A percentile compares a stretch with the other conserved stretches of the same genome.
Evolutionary conservation across 2,888 invertebrate genomes (phyloP).

Genomic region (Ischnus inquisitorius): DNA sequence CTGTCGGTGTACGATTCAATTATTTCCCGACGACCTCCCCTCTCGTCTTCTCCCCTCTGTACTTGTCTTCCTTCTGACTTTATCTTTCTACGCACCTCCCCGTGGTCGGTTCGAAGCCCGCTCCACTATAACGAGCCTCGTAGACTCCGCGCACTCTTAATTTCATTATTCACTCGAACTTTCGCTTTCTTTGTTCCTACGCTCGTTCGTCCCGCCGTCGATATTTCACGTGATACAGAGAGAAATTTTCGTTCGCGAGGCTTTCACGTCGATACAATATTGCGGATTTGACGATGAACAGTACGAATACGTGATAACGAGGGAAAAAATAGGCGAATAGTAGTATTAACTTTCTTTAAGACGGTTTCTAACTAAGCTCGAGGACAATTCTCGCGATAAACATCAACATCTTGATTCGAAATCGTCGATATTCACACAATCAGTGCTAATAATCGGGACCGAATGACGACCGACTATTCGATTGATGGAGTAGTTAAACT

Average conservation of each 20-base stretch:
- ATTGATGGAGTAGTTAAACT: slow-evolving; percentile 1
- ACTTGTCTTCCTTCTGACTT: slow-evolving; percentile 40
- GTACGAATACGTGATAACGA: neutral
- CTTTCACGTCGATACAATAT: slow-evolving; percentile 29
- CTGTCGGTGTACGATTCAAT: slow-evolving; percentile 81
- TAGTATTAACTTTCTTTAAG: neutral
- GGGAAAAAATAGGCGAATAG: neutral
- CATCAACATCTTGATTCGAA: neutral
- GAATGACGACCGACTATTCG: slow-evolving; percentile 8
- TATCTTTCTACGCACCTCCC: slow-evolving; percentile 43
- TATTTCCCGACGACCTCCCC: slow-evolving; percentile 79
- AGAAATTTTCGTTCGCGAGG: slow-evolving; percentile 11
- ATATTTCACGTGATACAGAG: slow-evolving; percentile 34
- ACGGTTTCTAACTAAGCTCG: neutral
- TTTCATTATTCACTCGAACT: slow-evolving; percentile 77
- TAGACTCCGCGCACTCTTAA: slow-evolving; percentile 78
- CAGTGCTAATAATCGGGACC: neutral
- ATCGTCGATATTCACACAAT: neutral
- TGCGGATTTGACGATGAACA: slow-evolving; percentile 20
- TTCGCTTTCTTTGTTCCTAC: slow-evolving; percentile 62
- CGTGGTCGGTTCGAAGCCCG: slow-evolving; percentile 38
- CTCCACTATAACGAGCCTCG: slow-evolving; percentile 24
- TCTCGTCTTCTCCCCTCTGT: slow-evolving; percentile 59
- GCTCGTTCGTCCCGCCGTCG: slow-evolving; percentile 52
- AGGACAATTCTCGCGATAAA: neutral